Evolutionary conservation across 2,888 invertebrate species (phyloP).

Genomic region (Scaptomyza flava): DNA sequence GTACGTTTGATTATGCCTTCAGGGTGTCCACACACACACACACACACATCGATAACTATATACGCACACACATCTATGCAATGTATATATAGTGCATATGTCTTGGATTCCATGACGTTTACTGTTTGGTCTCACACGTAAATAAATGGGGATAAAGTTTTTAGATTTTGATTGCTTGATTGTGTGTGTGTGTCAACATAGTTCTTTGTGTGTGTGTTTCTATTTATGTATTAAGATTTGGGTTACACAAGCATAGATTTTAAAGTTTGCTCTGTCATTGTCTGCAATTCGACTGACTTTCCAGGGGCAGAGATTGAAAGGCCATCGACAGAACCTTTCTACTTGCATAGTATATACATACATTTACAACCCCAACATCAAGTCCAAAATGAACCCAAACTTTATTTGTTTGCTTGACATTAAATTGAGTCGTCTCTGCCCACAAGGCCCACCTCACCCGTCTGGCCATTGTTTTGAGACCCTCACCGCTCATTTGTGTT

Average conservation of each 20-base stretch:
- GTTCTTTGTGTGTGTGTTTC: neutral
- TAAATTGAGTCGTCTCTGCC: constrained; percentile 34
- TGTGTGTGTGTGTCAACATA: constrained; percentile 77
- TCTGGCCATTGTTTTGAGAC: constrained; percentile 35
- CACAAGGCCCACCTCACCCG: neutral
- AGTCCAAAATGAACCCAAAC: constrained; percentile 4
- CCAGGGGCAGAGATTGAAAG: constrained; percentile 35
- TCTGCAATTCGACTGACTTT: constrained; percentile 46
- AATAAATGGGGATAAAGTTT: constrained; percentile 75
- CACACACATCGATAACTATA: constrained; percentile 15
- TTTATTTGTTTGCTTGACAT: constrained; percentile 58
- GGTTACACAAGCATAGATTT: constrained; percentile 52
- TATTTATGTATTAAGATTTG: constrained; percentile 38
- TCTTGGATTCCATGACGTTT: constrained; percentile 45
- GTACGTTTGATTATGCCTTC: constrained; percentile 77
- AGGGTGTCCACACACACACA: constrained; percentile 47
- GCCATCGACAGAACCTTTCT: constrained; percentile 22
- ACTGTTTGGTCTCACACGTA: constrained; percentile 61
- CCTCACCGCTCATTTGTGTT: constrained; percentile 27
- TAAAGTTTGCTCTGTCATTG: constrained; percentile 52
- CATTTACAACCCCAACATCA: neutral
- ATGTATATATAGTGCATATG: constrained; percentile 21
- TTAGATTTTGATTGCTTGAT: constrained; percentile 81
- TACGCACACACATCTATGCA: neutral
- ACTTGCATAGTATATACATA: neutral